Evolutionary conservation across 2,797 vertebrate genomes (phyloP), one percentile per base, ranked within the genome.

Genomic region (Sebastes hubbsi): DNA sequence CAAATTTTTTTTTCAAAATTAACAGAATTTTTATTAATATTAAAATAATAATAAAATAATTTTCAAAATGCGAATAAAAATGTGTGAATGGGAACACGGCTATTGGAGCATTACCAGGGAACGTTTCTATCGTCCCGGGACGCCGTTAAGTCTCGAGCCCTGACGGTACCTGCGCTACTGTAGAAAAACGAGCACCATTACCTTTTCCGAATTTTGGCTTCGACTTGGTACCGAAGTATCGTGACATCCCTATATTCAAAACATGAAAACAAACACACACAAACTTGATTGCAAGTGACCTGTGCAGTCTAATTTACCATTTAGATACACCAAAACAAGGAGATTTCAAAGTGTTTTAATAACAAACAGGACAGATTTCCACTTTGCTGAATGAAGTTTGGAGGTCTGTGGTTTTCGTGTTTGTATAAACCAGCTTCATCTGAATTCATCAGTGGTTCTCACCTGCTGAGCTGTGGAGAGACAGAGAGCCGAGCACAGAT

Each of bases 401-500:
- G 18, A 78, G 22, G 59, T 81, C 8, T 56, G 84, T 24, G 13
- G 56, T 75, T 87, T 82, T 87, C n/a, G 64, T 70, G 73, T 88
- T 81, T 77, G 75, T 87, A 86, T 90, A 86, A 91, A 91, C 86
- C 90, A 92, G 87, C 63, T 89, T 88, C 52, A 49, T 67, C 74
- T 77, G 76, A 82, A 42, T 20, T 70, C 24, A 73, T 82, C 87
- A 82, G 83, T 80, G 89, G 87, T 86, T 89, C 87, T 89, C 89
- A 85, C 6, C 84, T 42, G 61, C 67, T 75, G 83, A 27, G 54
- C 49, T 63, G 58, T 56, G 60, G 52, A 62, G 25, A 58, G 54
- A 61, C 13, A 54, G 27, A 69, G 46, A 66, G 46, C 61, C 20
- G 2, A 29, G 25, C 25, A 6, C 1, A 1, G 14, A 69, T 22